Percentiles rank a stretch among this genome's conserved stretches.
Evolutionary conservation across 1,140 invertebrate genomes (phyloP).

Genomic region (Sipha flava): DNA sequence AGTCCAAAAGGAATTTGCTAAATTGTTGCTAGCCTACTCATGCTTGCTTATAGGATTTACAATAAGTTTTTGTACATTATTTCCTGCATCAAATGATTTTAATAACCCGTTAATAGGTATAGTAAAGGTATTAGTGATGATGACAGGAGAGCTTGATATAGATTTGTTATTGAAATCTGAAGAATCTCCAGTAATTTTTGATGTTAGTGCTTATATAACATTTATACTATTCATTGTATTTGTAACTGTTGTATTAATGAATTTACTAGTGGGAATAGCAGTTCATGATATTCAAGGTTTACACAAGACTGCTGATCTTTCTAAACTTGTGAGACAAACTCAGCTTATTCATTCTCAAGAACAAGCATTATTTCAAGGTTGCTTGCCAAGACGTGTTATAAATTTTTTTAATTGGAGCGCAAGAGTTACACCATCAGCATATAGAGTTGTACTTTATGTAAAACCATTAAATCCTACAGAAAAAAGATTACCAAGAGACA

Average conservation of each 20-base stretch:
- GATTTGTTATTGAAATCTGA: slow-evolving; percentile 57
- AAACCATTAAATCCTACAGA: slow-evolving; percentile 71
- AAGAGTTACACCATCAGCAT: slow-evolving; percentile 63
- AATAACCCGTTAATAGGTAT: slow-evolving; percentile 67
- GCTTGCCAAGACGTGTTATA: slow-evolving; percentile 56
- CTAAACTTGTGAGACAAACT: slow-evolving; percentile 66
- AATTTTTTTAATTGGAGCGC: slow-evolving; percentile 65
- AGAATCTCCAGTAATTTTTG: slow-evolving; percentile 52
- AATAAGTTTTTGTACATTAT: slow-evolving; percentile 76
- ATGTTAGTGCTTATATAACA: slow-evolving; percentile 62
- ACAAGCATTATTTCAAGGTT: slow-evolving; percentile 58
- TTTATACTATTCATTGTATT: slow-evolving; percentile 65
- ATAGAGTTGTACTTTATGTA: slow-evolving; percentile 65
- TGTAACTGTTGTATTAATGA: slow-evolving; percentile 74
- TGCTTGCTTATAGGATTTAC: slow-evolving; percentile 76
- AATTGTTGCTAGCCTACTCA: slow-evolving; percentile 70
- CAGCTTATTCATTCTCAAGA: slow-evolving; percentile 68
- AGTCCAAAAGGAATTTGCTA: slow-evolving; percentile 75
- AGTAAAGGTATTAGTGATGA: slow-evolving; percentile 78
- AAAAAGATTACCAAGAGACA: slow-evolving; percentile 63
- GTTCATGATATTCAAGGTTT: slow-evolving; percentile 71
- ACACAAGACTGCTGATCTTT: slow-evolving; percentile 64
- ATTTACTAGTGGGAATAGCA: slow-evolving; percentile 67
- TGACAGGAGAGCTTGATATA: slow-evolving; percentile 75
- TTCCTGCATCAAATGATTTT: slow-evolving; percentile 68